Percentiles rank a stretch among this genome's conserved stretches.
Evolutionary conservation across 1,140 invertebrate species (phyloP).

Genomic region (Copidosoma floridanum): DNA sequence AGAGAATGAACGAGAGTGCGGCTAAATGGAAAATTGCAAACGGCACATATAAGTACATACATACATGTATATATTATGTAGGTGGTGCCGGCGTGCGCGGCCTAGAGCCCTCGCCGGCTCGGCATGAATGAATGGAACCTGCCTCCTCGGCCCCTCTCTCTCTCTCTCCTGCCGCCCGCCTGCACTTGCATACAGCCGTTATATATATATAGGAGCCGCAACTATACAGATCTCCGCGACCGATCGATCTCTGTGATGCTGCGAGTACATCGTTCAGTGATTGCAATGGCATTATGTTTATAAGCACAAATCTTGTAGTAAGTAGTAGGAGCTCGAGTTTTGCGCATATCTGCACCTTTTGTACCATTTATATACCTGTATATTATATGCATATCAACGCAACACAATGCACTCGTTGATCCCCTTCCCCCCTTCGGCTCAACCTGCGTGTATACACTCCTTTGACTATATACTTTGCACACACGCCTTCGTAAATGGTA

Average conservation of each 20-base stretch:
- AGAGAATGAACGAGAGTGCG: constrained; percentile 35
- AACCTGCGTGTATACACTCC: too few species aligned
- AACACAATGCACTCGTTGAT: constrained; percentile 16
- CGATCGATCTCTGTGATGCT: too few species aligned
- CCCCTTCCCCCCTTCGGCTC: too few species aligned
- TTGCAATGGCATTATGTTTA: too few species aligned
- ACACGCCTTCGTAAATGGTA: not conserved
- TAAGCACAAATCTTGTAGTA: too few species aligned
- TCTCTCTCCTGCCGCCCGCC: too few species aligned
- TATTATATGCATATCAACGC: constrained; percentile 10
- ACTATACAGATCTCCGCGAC: too few species aligned
- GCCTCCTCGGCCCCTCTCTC: too few species aligned
- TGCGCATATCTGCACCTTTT: not conserved
- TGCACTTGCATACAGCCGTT: constrained; percentile 54
- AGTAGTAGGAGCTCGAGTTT: too few species aligned
- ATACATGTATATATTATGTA: not conserved
- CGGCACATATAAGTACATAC: constrained; percentile 42
- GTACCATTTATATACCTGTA: not conserved
- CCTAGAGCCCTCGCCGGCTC: constrained; percentile 35
- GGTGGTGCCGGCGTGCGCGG: too few species aligned
- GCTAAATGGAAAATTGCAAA: constrained; percentile 52
- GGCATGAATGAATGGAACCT: constrained; percentile 56
- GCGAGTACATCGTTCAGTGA: too few species aligned
- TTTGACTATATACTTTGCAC: too few species aligned
- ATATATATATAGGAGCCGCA: constrained; percentile 47